Conservation (phyloP, 2,797 vertebrate species). For the Smutsia gigantea region DNA sequence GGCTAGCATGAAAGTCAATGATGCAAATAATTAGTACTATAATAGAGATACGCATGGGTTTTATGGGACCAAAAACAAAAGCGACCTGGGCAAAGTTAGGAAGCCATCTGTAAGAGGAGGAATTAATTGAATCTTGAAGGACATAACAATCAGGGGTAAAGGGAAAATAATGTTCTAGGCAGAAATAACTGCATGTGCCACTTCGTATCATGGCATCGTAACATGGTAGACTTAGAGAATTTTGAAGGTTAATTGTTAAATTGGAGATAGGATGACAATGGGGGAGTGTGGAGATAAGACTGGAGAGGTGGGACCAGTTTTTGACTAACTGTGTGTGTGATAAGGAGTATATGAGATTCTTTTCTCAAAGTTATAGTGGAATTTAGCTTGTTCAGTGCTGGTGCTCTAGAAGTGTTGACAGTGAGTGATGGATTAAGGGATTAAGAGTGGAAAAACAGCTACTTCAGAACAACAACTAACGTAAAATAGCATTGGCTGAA, state of each 20-base stretch:
- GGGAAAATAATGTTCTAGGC: background rate
- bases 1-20: background rate
- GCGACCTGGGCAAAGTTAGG: background rate
- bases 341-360: background rate
- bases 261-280: background rate
- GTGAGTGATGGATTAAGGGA: background rate
- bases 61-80: background rate
- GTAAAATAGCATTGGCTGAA: background rate
- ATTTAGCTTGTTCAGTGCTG: background rate
- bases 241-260: background rate
- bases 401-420: background rate
- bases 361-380: background rate
- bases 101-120: background rate
- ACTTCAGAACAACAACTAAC: background rate
- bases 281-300: background rate
- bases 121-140: background rate
- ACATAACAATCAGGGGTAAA: background rate
- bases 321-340: background rate
- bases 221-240: background rate
- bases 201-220: background rate
- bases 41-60: background rate
- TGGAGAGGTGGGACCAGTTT: background rate
- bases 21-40: background rate
- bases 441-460: background rate
- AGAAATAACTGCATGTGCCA: background rate